Base-by-base conservation (phyloP, 2,797 vertebrate genomes). In the Yasuhikotakia modesta region DNA sequence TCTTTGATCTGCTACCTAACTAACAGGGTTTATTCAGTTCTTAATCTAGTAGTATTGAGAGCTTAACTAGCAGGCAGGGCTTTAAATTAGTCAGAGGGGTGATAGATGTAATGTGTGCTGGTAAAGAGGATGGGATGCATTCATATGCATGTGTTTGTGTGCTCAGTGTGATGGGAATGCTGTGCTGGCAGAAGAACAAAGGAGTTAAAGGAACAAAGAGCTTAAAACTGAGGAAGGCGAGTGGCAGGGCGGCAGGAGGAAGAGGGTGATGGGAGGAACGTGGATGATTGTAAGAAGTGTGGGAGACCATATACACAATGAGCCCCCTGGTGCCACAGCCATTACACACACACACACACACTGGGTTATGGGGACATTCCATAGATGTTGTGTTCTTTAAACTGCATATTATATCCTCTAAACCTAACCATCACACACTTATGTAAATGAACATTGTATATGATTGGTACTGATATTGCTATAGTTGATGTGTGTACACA, bases 101-200 rank as follows among this genome's bases (percentile, higher is more conserved):
- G 87, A 87, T 88, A 88, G 90, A 90, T 86, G 81, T 90, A 88
- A 89, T 90, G 87, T 86, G 74, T 90, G 86, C 86, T 88, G 83
- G 89, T 82, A 67, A 90, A 85, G 86, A 85, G 27, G 30, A 63
- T 89, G 85, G 88, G 89, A 91, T 86, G 87, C 92, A 92, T 92
- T 92, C 88, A 93, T 93, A 93, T 93, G 92, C 90, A 87, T 90
- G 87, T 24, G 86, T 90, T 88, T 93, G 92, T 93, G 91, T 92
- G 90, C 91, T 91, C 93, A 92, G 92, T 91, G 92, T 93, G 91
- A 91, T 88, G 73, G 76, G 30, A 91, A 90, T 90, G 91, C 90
- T 90, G 88, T 86, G 88, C 87, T 13, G 45, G 81, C 86, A 85
- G 80, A 85, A 86, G 87, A 91, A 93, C 92, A 93, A 93, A 93